Evolutionary conservation across 2,797 vertebrate genomes (phyloP).

Genomic region (Dallia pectoralis): DNA sequence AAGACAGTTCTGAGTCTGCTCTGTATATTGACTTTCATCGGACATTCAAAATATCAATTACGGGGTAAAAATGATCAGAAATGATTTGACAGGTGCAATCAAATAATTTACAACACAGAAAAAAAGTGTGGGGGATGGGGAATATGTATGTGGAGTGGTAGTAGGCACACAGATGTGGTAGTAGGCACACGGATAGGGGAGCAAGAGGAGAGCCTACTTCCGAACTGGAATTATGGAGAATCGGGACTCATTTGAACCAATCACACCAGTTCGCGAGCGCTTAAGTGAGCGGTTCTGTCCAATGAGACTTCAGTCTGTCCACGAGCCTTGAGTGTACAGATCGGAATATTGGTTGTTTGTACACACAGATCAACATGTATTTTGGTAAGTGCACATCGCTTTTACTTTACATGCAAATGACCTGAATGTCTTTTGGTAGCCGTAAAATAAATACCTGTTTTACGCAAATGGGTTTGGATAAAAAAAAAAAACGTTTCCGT

Average conservation of each 20-base stretch:
- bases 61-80: no score
- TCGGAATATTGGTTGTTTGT: background rate
- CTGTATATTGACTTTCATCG: no score
- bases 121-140: no score
- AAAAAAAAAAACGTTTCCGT: background rate
- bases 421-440: background rate
- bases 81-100: no score
- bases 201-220: slow-evolving; percentile 24
- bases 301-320: background rate
- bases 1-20: no score
- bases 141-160: no score
- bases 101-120: background rate
- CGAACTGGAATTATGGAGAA: background rate
- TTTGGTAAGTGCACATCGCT: slow-evolving; percentile 1
- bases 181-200: no score
- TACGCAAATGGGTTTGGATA: background rate
- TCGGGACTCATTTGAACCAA: background rate
- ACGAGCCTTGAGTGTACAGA: background rate
- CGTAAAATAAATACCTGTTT: background rate
- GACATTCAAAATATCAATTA: no score
- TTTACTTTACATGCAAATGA: background rate
- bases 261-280: background rate
- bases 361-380: slow-evolving; percentile 4
- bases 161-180: background rate
- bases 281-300: background rate